phyloP scores from a whole-genome alignment of 2,113 vertebrate species.

The Xiphorhynchus elegans region DNA sequence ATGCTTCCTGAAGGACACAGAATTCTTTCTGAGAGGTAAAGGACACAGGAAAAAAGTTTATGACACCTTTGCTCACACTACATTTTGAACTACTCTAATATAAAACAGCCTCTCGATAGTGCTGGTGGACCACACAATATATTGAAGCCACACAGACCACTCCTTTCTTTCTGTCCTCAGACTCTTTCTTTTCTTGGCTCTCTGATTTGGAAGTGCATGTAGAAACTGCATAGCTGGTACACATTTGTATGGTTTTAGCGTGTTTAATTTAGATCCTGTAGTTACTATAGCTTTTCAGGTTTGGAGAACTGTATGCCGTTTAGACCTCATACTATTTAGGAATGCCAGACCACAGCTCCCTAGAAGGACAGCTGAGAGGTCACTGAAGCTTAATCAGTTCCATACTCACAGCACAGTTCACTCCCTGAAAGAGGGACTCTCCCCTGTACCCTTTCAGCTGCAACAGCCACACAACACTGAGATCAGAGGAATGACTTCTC shows the following conservation, averaged over 20 bases:
- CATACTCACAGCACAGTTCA: not conserved
- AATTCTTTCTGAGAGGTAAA: not conserved
- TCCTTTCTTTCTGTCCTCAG: not conserved
- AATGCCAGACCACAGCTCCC: not conserved
- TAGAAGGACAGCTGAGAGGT: not conserved
- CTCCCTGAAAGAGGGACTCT: not conserved
- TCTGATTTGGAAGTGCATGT: not conserved
- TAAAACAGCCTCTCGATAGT: not conserved
- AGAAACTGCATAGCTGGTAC: not conserved
- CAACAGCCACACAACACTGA: not conserved
- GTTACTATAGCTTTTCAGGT: not conserved
- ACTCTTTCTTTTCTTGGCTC: not conserved
- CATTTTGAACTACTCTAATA: not conserved
- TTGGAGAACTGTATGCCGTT: not conserved
- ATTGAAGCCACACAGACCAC: not conserved
- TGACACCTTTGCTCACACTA: not conserved
- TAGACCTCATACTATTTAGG: not conserved
- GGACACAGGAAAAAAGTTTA: not conserved
- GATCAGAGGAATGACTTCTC: not conserved
- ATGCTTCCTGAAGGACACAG: not conserved
- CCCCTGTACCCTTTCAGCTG: not conserved
- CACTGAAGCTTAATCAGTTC: not conserved
- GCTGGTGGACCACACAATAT: not conserved
- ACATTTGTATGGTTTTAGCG: not conserved
- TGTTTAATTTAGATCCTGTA: not conserved